Conservation (phyloP, 2,888 invertebrate genomes). For the Trissolcus japonicus region DNA sequence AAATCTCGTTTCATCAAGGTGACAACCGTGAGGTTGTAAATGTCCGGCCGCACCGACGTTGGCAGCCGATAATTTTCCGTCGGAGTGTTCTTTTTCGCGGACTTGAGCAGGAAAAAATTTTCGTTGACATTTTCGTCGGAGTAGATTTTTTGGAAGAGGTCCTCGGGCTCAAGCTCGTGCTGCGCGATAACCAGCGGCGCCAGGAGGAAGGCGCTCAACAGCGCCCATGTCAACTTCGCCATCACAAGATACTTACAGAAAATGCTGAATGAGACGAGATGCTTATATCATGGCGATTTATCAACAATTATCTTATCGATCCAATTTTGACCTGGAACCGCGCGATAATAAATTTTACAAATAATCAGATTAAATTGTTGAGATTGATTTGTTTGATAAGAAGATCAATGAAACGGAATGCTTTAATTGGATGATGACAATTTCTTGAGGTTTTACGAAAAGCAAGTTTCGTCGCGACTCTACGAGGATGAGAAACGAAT, state of each 20-base stretch:
- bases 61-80: slow-evolving; percentile 46
- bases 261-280: no score
- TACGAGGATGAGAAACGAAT: slow-evolving; percentile 5
- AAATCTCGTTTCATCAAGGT: slow-evolving; percentile 12
- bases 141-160: slow-evolving; percentile 6
- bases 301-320: no score
- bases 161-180: not conserved
- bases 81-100: not conserved
- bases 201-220: not conserved
- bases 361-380: no score
- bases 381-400: no score
- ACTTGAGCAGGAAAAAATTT: slow-evolving; percentile 14
- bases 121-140: slow-evolving; percentile 29
- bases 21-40: slow-evolving; percentile 38
- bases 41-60: slow-evolving; percentile 24
- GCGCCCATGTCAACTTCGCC: no score
- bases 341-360: no score
- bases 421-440: not conserved
- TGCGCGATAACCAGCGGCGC: not conserved
- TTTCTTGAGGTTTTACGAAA: not conserved
- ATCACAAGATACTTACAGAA: no score
- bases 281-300: no score
- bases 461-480: not conserved
- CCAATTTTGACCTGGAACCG: no score
- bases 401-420: not conserved